These are phyloP conservation scores for Teleiodes luculella DNA, from an alignment of 2,888 invertebrate genomes.

Conservation along the genomic window DNA sequence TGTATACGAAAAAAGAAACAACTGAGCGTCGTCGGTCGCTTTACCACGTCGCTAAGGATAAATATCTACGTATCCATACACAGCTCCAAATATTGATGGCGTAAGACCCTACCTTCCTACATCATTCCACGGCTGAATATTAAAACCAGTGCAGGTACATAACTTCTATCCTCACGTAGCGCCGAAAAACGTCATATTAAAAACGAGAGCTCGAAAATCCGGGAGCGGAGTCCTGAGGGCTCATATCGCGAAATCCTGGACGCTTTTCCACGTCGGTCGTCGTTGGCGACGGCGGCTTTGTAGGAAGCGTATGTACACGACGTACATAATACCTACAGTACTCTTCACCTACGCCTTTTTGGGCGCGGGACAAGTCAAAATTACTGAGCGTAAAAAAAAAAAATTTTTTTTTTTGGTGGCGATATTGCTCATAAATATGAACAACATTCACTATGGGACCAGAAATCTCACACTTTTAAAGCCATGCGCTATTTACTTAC, in stretches of 20 bases:
- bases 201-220: conserved; percentile 21
- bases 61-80: too few relatives aligned
- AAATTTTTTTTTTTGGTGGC: too few relatives aligned
- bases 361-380: not conserved
- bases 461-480: too few relatives aligned
- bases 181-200: conserved; percentile 28
- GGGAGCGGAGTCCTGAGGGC: conserved; percentile 1
- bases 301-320: conserved; percentile 40
- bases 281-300: conserved; percentile 41
- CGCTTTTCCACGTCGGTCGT: conserved; percentile 38
- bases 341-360: conserved; percentile 30
- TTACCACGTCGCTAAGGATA: too few relatives aligned
- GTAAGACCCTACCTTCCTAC: not conserved
- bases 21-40: too few relatives aligned
- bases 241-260: conserved; percentile 37
- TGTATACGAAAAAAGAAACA: too few relatives aligned
- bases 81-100: not conserved
- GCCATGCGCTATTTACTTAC: too few relatives aligned
- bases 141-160: conserved; percentile 17
- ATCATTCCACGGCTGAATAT: not conserved
- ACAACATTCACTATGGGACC: too few relatives aligned
- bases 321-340: conserved; percentile 38
- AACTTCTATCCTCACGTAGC: conserved; percentile 10
- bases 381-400: not conserved
- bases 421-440: too few relatives aligned